Evolutionary conservation across 2,113 vertebrate species (phyloP), one percentile per base, ranked within the genome.

Genomic region (Pholis gunnellus): DNA sequence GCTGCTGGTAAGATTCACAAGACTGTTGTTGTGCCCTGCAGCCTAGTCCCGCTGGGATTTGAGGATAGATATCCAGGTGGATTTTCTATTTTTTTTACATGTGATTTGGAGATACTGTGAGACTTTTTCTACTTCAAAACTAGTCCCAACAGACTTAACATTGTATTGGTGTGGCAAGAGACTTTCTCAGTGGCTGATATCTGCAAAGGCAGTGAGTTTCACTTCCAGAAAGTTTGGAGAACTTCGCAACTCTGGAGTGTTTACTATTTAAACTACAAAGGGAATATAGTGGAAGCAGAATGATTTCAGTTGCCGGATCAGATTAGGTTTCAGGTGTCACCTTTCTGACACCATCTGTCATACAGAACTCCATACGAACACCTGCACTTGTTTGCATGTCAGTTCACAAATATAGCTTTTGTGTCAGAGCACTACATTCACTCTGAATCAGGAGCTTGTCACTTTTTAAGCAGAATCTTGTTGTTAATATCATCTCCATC

Each of bases 1-100:
- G 94, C 95, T 0, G 93, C 97, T 0, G 94, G 97, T 98, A 89
- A 88, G 81, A 64, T 48, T 52, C 18, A 50, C 14, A 31, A 10
- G 0, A 60, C 9, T 5, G 4, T 38, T 15, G 3, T 5, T 70
- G 46, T 29, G 29, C 20, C 8, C 14, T 38, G 17, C 5, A 25
- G 29, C 31, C 22, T n/a, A 36, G n/a, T 72, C 7, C 22, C n/a
- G 42, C 54, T 52, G 22, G 65, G 54, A 48, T 72, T 54, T 34
- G 4, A 72, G 11, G 36, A 25, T 48, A 15, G 46, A 17, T 48
- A 48, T 48, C 46, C 46, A 48, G 46, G 46, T 48, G 46, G 46
- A 48, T 18, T 48, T 17, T 56, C 14, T 71, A 18, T 54, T 60
- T 22, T 31, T 48, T 22, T 68, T 27, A 61, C 11, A 31, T 73